Conservation (phyloP, 2,888 invertebrate species). For the Criorhina ranunculi region DNA sequence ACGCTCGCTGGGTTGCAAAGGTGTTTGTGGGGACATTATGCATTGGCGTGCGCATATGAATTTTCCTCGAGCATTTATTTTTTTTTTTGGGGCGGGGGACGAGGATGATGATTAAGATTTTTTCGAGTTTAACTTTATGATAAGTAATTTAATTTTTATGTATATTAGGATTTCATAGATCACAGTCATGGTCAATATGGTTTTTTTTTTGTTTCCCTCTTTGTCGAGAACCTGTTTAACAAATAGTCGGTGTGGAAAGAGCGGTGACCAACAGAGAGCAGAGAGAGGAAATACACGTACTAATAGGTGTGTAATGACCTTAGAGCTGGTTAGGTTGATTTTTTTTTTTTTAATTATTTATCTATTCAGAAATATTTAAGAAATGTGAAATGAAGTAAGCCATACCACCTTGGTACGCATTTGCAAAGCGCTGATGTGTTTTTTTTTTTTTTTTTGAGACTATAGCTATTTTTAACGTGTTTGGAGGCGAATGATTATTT, state of each 20-base stretch:
- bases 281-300: constrained; percentile 35
- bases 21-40: constrained; percentile 35
- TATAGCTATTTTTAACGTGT: constrained; percentile 16
- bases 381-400: constrained; percentile 60
- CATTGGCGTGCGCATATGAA: constrained; percentile 58
- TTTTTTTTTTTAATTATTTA: constrained; percentile 45
- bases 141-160: constrained; percentile 14
- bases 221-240: constrained; percentile 41
- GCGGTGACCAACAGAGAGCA: neutral
- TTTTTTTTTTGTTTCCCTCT: constrained; percentile 10
- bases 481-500: constrained; percentile 17
- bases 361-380: constrained; percentile 52
- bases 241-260: neutral
- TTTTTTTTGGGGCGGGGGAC: constrained; percentile 23
- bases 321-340: constrained; percentile 37
- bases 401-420: constrained; percentile 54
- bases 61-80: constrained; percentile 3
- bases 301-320: constrained; percentile 63
- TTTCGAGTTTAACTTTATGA: constrained; percentile 22
- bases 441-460: constrained; percentile 9
- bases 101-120: constrained; percentile 18
- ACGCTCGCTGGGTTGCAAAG: constrained; percentile 23
- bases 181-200: constrained; percentile 72
- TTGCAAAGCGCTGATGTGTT: constrained; percentile 33
- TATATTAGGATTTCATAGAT: constrained; percentile 61